Conservation (phyloP, 2,888 invertebrate genomes). For the Metallyticus violacea region DNA sequence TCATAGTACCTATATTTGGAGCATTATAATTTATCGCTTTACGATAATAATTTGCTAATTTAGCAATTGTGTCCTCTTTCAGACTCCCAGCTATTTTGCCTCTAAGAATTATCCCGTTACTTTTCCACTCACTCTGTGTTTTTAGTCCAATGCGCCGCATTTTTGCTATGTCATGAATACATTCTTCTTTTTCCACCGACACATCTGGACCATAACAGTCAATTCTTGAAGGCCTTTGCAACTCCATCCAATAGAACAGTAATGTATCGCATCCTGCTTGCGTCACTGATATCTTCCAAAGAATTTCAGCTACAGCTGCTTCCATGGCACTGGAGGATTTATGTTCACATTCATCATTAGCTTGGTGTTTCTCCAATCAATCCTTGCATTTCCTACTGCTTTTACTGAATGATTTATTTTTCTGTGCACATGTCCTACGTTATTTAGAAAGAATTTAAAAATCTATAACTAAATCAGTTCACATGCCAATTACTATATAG, state of each 20-base stretch:
- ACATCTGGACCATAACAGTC: background rate
- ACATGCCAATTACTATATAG: too few relatives aligned
- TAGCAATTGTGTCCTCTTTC: background rate
- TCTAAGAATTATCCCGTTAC: background rate
- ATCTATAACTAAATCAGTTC: too few relatives aligned
- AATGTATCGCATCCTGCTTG: background rate
- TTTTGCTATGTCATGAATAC: slow-evolving; percentile 23
- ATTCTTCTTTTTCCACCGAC: slow-evolving; percentile 25
- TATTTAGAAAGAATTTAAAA: too few relatives aligned
- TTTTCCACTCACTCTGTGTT: background rate
- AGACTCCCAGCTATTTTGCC: background rate
- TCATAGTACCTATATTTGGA: background rate
- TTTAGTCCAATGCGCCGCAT: too few relatives aligned
- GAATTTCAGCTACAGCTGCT: slow-evolving; percentile 6
- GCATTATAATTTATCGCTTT: background rate
- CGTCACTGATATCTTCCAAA: background rate
- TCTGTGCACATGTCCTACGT: too few relatives aligned
- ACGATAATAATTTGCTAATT: background rate
- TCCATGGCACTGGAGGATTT: slow-evolving; percentile 21
- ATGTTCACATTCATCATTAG: too few relatives aligned
- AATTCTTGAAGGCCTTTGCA: slow-evolving; percentile 13
- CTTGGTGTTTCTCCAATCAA: too few relatives aligned
- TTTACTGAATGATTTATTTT: too few relatives aligned
- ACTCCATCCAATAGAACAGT: slow-evolving; percentile 13
- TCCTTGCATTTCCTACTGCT: too few relatives aligned